Conservation (phyloP, 2,797 vertebrate genomes). For the Crypturellus tataupa region DNA sequence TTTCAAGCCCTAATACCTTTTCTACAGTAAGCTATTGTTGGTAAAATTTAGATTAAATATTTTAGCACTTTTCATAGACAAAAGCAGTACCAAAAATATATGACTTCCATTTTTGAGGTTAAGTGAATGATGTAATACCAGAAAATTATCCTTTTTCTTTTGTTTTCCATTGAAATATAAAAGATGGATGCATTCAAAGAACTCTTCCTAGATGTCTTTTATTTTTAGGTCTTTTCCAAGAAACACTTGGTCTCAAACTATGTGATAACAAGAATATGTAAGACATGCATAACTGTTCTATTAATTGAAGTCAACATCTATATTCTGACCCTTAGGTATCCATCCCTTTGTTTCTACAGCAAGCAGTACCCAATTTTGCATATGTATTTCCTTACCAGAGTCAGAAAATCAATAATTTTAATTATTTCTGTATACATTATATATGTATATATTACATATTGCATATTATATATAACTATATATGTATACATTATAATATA, state of each 20-base stretch:
- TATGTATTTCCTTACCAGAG: not conserved
- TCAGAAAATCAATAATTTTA: not conserved
- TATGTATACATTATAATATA: too few species aligned
- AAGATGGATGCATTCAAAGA: not conserved
- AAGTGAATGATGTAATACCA: not conserved
- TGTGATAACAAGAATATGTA: slow-evolving; percentile 1
- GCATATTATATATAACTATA: too few species aligned
- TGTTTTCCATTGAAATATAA: not conserved
- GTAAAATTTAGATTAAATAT: not conserved
- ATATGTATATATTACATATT: too few species aligned
- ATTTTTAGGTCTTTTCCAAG: not conserved
- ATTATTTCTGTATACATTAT: not conserved
- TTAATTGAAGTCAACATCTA: not conserved
- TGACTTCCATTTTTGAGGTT: not conserved
- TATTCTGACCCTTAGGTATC: not conserved
- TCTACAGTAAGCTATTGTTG: not conserved
- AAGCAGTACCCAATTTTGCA: not conserved
- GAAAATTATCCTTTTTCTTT: not conserved
- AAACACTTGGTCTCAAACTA: slow-evolving; percentile 1
- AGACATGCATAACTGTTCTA: not conserved
- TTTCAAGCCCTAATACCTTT: not conserved
- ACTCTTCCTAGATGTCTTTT: not conserved
- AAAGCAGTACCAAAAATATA: not conserved
- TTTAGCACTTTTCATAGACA: not conserved
- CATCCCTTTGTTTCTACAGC: not conserved